Percentiles rank a stretch among this genome's conserved stretches.
phyloP scores from a whole-genome alignment of 2,113 vertebrate species.

The Apodemus sylvaticus region DNA sequence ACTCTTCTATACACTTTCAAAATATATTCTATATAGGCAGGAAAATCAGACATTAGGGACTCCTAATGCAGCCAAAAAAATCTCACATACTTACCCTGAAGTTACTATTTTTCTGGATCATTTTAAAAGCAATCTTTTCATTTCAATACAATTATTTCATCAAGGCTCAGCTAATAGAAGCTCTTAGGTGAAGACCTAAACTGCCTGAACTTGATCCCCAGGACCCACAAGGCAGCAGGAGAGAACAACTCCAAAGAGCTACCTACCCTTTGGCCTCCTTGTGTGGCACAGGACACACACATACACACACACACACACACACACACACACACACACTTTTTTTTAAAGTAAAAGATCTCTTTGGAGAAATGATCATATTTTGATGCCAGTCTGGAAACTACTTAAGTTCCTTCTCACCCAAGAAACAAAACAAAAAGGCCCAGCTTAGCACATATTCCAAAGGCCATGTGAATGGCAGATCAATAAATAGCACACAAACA shows the following conservation, averaged over 20 bases:
- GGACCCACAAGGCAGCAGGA: neutral
- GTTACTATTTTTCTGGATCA: constrained; percentile 54
- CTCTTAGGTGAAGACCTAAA: neutral
- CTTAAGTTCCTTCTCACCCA: constrained; percentile 11
- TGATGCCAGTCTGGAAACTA: neutral
- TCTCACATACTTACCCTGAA: constrained; percentile 18
- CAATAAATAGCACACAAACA: neutral
- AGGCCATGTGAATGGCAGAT: neutral
- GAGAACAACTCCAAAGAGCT: neutral
- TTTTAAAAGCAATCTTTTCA: constrained; percentile 64
- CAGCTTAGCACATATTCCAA: neutral
- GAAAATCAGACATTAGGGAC: neutral
- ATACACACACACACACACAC: neutral
- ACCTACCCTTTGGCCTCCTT: too few relatives aligned
- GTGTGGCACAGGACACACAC: neutral
- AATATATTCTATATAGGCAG: neutral
- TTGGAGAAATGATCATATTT: constrained; percentile 42
- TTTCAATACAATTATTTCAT: constrained; percentile 36
- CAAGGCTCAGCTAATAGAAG: neutral
- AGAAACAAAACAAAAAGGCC: neutral
- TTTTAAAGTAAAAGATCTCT: neutral
- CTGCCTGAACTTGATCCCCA: neutral
- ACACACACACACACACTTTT: neutral
- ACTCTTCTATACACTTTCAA: neutral
- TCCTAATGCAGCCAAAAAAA: constrained; percentile 21